Evolutionary conservation across 2,797 vertebrate species (phyloP), one percentile per base, ranked within the genome.

Genomic region (Astyanax mexicanus): DNA sequence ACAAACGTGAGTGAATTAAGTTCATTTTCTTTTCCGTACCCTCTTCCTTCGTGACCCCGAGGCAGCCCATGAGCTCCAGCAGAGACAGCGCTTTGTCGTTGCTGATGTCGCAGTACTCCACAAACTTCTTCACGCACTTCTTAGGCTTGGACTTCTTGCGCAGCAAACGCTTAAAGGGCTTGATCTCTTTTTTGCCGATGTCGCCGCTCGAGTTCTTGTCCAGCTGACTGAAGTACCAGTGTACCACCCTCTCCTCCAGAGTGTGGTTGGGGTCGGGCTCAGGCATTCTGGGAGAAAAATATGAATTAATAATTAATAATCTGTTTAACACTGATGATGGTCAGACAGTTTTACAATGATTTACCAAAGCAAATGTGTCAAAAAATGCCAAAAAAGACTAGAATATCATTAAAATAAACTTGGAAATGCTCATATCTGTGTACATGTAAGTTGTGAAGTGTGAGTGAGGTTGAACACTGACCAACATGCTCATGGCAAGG

Each of bases 61-160:
- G 92, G 82, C 97, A 99, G 72, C 97, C 97, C 94, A 96, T 97
- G 83, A 99, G 88, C 88, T 99, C 97, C 75, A 94, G 95, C 81
- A 97, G 89, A 1, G 97, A 96, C 64, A 99, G 88, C 0, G 97
- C 94, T 81, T 96, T 97, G 89, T 99, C 94, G 0, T 96, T 96
- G 89, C 95, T 96, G 81, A 94, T 91, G 74, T 99, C 97, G 1
- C 97, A 99, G 84, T 98, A 98, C 82, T 99, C 97, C 75, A 98
- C 97, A 79, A 99, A 99, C 89, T 95, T 97, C 91, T 97, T 98
- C 83, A 98, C 96, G 10, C 97, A 99, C 81, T 99, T 99, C 84
- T 98, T 99, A 4, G 97, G 97, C 84, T 98, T 97, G 75, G 97
- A 96, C 69, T 98, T 99, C 85, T 98, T 99, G 78, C 97, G 94